Evolutionary conservation across 2,797 vertebrate species (phyloP), one percentile per base, ranked within the genome.

Genomic region (Crax fasciolata): DNA sequence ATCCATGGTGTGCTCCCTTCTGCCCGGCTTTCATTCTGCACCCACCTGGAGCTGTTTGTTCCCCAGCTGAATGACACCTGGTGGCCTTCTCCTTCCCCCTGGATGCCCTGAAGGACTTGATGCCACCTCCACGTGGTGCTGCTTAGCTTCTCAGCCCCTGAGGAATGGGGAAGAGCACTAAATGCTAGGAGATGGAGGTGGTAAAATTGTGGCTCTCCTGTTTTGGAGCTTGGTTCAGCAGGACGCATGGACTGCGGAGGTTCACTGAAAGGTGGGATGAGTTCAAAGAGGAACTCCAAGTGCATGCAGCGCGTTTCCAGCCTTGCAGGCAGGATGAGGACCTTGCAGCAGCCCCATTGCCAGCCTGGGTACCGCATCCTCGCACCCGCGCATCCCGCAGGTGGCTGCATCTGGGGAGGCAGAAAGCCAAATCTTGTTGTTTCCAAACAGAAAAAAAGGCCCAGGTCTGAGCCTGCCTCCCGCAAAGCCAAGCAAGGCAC

Each of bases 381-480:
- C 12, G 3, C 27, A 38, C 48, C 74, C 49, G 67, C 0, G 11
- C 80, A 23, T 94, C 85, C 71, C 4, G 5, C 92, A 96, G 92
- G 94, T 78, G 54, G 61, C 77, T n/a, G 41, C 23, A 17, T 81
- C 55, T 83, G 70, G 1, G 49, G 32, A 89, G 66, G 13, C 2
- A 79, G 78, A 59, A 70, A 84, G 46, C 63, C 71, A 16, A 21
- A 38, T 35, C 54, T 62, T 89, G 94, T 80, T 82, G 61, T 89
- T 89, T 84, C 75, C 39, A 62, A 39, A 4, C 5, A 15, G 8
- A 70, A 35, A 49, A 84, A 90, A 51, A 19, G 55, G 68, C 77
- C 86, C 88, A 86, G 92, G 90, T 84, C 92, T 49, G 66, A 78
- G 70, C 80, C 90, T 68, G 85, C 82, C 92, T 94, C 88, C 92